These are phyloP conservation scores for Callosobruchus maculatus DNA, from an alignment of 2,888 invertebrate genomes.

Conservation along the genomic window DNA sequence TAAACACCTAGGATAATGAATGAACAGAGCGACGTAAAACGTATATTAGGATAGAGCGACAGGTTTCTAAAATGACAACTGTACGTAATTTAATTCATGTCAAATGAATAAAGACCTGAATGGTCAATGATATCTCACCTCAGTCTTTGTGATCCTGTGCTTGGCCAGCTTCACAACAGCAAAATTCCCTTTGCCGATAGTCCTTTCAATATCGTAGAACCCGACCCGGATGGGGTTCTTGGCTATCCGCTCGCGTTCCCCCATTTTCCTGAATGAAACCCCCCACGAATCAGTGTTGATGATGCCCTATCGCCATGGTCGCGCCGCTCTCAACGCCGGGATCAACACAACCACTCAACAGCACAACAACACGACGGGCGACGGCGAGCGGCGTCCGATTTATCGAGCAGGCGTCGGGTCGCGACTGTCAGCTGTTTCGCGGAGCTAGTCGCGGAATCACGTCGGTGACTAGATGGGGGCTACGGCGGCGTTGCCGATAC, in stretches of 20 bases:
- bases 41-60: too few relatives aligned
- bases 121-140: conserved; percentile 59
- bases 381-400: not conserved
- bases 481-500: not conserved
- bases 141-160: conserved; percentile 97
- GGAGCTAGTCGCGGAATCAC: not conserved
- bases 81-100: too few relatives aligned
- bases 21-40: not conserved
- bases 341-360: not conserved
- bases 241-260: conserved; percentile 45
- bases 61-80: too few relatives aligned
- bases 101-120: not conserved
- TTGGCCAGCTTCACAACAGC: conserved; percentile 97
- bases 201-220: conserved; percentile 96
- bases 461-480: not conserved
- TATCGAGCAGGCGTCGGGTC: not conserved
- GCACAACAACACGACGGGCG: not conserved
- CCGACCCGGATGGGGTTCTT: conserved; percentile 77
- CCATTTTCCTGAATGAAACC: conserved; percentile 38
- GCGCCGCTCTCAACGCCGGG: not conserved
- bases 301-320: not conserved
- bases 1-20: too few relatives aligned
- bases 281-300: conserved; percentile 12
- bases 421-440: not conserved
- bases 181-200: conserved; percentile 98